These are phyloP conservation scores for Pagrus major DNA, from an alignment of 2,113 vertebrate species.

Conservation along the genomic window DNA sequence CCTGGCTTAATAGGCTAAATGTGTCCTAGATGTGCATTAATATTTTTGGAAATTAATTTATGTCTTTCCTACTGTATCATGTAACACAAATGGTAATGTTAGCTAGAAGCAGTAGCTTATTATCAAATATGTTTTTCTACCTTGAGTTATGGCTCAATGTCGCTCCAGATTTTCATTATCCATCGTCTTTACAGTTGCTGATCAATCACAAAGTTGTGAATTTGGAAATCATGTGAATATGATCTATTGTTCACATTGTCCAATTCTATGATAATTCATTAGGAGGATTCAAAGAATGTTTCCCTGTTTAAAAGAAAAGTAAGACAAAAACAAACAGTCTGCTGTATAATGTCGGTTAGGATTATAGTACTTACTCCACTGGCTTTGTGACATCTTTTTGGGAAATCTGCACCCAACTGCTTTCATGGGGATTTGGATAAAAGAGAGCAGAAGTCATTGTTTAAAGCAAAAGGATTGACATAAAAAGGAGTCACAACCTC, in stretches of 20 bases:
- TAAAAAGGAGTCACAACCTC: slow-evolving; percentile 47
- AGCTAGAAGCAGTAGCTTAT: too few relatives aligned
- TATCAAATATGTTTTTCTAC: too few relatives aligned
- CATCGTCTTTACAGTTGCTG: too few relatives aligned
- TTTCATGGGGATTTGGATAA: slow-evolving; percentile 51
- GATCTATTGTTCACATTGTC: neutral
- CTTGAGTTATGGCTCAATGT: too few relatives aligned
- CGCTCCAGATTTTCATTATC: too few relatives aligned
- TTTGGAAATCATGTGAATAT: neutral
- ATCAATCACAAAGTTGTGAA: too few relatives aligned
- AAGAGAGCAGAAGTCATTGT: slow-evolving; percentile 42
- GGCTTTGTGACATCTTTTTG: neutral
- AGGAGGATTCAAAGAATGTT: neutral
- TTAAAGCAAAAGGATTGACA: slow-evolving; percentile 22
- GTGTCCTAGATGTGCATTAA: too few relatives aligned
- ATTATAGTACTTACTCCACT: slow-evolving; percentile 25
- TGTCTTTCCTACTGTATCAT: too few relatives aligned
- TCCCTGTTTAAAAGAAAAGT: neutral
- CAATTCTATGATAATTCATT: neutral
- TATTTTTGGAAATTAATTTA: too few relatives aligned
- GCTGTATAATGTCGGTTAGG: slow-evolving; percentile 3
- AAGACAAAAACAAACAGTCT: neutral
- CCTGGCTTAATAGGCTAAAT: too few relatives aligned
- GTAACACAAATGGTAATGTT: too few relatives aligned
- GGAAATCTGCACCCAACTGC: slow-evolving; percentile 29